Evolutionary conservation across 2,113 vertebrate species (phyloP).

Genomic region (Cavia porcellus): DNA sequence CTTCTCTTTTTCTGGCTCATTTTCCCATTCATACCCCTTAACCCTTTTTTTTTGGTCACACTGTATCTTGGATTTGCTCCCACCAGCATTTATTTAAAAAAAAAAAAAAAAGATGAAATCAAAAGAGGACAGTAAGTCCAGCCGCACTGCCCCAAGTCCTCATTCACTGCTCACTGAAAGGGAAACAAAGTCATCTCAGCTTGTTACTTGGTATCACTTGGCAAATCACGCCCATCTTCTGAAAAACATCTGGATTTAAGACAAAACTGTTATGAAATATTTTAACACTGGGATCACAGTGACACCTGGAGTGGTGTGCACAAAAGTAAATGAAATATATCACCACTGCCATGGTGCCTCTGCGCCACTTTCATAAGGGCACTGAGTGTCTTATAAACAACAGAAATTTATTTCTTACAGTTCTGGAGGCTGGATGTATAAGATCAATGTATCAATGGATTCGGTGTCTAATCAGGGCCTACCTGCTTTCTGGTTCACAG

Average conservation of each 20-base stretch:
- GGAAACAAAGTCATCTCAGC: not conserved
- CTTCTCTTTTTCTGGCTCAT: not conserved
- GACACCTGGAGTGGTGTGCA: not conserved
- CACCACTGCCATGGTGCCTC: not conserved
- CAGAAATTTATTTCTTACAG: not conserved
- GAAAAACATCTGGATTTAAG: not conserved
- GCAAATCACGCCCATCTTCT: not conserved
- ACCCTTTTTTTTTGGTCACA: not conserved
- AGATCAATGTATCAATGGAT: not conserved
- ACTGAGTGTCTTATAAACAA: not conserved
- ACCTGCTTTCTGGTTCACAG: not conserved
- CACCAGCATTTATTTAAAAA: not conserved
- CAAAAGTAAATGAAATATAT: not conserved
- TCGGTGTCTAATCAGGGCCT: not conserved
- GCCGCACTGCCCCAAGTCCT: not conserved
- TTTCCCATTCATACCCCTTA: not conserved
- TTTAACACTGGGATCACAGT: not conserved
- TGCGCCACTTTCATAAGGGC: not conserved
- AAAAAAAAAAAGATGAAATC: not conserved
- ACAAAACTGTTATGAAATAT: not conserved
- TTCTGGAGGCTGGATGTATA: not conserved
- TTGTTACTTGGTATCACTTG: not conserved
- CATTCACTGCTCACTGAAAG: not conserved
- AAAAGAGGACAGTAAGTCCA: not conserved
- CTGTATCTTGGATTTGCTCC: not conserved